Base-by-base conservation (phyloP, 2,113 vertebrate genomes). In the Proterorhinus semilunaris region DNA sequence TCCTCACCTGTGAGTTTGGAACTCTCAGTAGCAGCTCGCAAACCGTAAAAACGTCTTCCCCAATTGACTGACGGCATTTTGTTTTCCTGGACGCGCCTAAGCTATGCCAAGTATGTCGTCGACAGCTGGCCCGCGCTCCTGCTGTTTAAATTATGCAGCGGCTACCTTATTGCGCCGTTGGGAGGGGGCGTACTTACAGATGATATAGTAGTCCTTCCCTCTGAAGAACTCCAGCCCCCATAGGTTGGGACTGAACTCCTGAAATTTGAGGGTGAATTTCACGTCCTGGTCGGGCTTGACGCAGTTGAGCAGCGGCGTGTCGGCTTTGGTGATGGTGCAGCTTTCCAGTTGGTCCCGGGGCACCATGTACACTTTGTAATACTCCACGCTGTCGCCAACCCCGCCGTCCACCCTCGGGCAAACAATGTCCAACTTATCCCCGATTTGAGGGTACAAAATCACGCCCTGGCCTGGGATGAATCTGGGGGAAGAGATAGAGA, bases 261-360 rank as follows among this genome's bases (percentile, higher is more conserved):
- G 98, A 90, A 99, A 99, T 92, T 99, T 99, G 90, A 99, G 98
- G 65, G 98, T 99, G 93, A 98, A 99, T 85, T 99, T 99, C 83
- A 99, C 97, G 62, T 99, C 98, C 93, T 98, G 97, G 91, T 99
- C 97, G 69, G 98, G 98, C 75, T 94, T 96, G 87, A 95, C 95
- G 76, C 98, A 99, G 93, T 99, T 98, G 89, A 99, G 97, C 48
- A 99, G 94, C 62, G 96, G 96, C 12, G 96, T 98, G 83, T 97
- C 96, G 36, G 96, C 95, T 83, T 97, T 98, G 89, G 95, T 98
- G 92, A 98, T 96, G 91, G 93, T 95, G 90, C 98, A 99, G 89
- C 92, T 95, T 75, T 99, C 96, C 91, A 96, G 94, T 92, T 99
- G 96, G 79, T 97, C 96, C 78, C 94, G 94, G 82, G 98, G 95